Evolutionary conservation across 1,140 invertebrate genomes (phyloP), one percentile per base, ranked within the genome.

Genomic region (Archivesica marissinica): DNA sequence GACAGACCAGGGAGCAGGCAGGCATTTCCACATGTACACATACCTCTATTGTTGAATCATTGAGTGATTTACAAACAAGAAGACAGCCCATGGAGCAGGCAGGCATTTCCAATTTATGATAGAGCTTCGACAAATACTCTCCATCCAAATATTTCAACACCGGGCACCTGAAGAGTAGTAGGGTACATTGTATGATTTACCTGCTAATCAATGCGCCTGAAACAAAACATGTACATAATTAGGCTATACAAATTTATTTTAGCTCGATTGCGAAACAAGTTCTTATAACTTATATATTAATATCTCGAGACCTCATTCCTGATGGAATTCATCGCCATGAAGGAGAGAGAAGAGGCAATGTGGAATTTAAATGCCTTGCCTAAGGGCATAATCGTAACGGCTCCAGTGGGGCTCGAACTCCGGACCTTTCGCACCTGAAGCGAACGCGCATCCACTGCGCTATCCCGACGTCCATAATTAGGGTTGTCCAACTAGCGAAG

Each of bases 141-240:
- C 89, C 39, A 54, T 91, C 85, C 7, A 90, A 13, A 35, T 86
- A 72, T 39, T 74, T 54, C 0, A 87, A 30, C 23, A 90, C 85
- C 28, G 90, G 90, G 68, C 89, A 91, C n/a, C 90, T 91, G 75
- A 23, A 75, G 84, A 85, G n/a, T n/a, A n/a, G n/a, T n/a, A n/a
- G n/a, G n/a, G n/a, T n/a, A n/a, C n/a, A n/a, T n/a, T 56, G 70
- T 56, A 80, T 11, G 44, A 82, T 6, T 68, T 47, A 47, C 33
- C 9, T 54, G 25, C 11, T 1, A n/a, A n/a, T n/a, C n/a, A n/a
- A n/a, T n/a, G n/a, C n/a, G n/a, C n/a, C n/a, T n/a, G n/a, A n/a
- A 50, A 11, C 9, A 20, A 50, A 20, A 11, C 44, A 11, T 20
- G 11, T 50, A 50, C 44, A 50, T 50, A 11, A 50, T 20, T 11